phyloP scores from a whole-genome alignment of 2,797 vertebrate species.

The Microcaecilia unicolor region DNA sequence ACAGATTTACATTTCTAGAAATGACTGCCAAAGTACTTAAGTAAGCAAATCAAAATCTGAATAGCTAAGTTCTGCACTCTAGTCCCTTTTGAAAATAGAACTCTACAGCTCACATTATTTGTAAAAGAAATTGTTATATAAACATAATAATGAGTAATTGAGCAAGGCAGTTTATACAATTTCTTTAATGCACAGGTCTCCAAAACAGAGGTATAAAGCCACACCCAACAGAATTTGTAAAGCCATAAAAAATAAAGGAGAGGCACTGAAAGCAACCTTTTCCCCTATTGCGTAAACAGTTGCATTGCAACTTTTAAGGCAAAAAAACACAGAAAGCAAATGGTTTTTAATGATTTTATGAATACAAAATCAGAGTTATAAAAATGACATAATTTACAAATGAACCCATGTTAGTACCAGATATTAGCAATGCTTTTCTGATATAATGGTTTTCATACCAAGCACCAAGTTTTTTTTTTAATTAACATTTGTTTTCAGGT shows the following conservation, averaged over 20 bases:
- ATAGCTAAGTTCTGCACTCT: too few species aligned
- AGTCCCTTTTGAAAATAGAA: too few species aligned
- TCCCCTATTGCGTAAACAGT: slow-evolving; percentile 21
- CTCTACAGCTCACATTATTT: too few species aligned
- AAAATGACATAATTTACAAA: slow-evolving; percentile 51
- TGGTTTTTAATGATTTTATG: slow-evolving; percentile 33
- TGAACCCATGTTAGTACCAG: slow-evolving; percentile 31
- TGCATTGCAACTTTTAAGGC: slow-evolving; percentile 27
- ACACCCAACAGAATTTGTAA: slow-evolving; percentile 25
- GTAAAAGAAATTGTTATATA: too few species aligned
- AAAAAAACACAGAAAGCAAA: slow-evolving; percentile 29
- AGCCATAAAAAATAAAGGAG: slow-evolving; percentile 40
- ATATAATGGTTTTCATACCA: slow-evolving; percentile 26
- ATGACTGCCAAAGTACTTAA: too few species aligned
- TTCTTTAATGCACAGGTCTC: slow-evolving; percentile 57
- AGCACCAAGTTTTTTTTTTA: slow-evolving; percentile 16
- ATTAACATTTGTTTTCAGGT: slow-evolving; percentile 14
- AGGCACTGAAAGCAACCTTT: slow-evolving; percentile 15
- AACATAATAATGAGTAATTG: not conserved
- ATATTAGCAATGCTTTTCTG: slow-evolving; percentile 34
- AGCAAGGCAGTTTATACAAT: slow-evolving; percentile 32
- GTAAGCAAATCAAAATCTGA: too few species aligned
- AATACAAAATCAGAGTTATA: slow-evolving; percentile 48
- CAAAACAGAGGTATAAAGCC: slow-evolving; percentile 48
- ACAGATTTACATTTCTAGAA: too few species aligned